A percentile compares a stretch with the other conserved stretches of the same genome.
Conservation (phyloP, 30 jellyfish, hydroid and myxozoan genomes). For the Cassiopea xamachana region DNA sequence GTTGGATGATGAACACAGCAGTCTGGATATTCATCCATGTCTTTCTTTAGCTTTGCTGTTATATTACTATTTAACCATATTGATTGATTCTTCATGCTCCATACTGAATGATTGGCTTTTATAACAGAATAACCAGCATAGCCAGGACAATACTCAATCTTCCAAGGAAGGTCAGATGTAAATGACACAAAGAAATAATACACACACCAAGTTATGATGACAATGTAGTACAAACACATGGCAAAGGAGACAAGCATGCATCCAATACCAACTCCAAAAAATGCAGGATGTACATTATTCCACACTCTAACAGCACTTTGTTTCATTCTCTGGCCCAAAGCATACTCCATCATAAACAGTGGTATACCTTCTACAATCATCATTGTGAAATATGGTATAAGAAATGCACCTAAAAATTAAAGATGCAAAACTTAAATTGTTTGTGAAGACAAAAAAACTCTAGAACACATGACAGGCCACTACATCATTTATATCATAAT, state of each 20-base stretch:
- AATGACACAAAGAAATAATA: conserved; percentile 89
- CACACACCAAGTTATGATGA: conserved; percentile 94
- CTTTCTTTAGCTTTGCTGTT: conserved; percentile 42
- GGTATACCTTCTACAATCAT: conserved; percentile 95
- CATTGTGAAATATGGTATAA: conserved; percentile 91
- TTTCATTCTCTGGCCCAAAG: conserved; percentile 96
- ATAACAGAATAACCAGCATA: conserved; percentile 54
- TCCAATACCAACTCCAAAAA: conserved; percentile 95
- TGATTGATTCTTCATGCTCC: conserved; percentile 4
- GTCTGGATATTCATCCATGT: conserved; percentile 64
- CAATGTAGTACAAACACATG: conserved; percentile 94
- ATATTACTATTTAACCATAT: background rate
- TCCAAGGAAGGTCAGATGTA: conserved; percentile 92
- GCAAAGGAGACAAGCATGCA: conserved; percentile 95
- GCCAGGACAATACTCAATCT: conserved; percentile 67
- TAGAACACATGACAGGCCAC: too few relatives aligned
- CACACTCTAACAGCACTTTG: conserved; percentile 93
- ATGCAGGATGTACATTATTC: conserved; percentile 93
- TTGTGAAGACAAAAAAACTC: too few relatives aligned
- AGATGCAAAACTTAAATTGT: background rate
- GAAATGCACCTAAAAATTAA: conserved; percentile 81
- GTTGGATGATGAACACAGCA: conserved; percentile 91
- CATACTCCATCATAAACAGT: conserved; percentile 87
- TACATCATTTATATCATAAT: too few relatives aligned
- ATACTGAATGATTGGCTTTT: conserved; percentile 40